Evolutionary conservation across 2,888 invertebrate species (phyloP).

Genomic region (Tubulanus polymorphus): DNA sequence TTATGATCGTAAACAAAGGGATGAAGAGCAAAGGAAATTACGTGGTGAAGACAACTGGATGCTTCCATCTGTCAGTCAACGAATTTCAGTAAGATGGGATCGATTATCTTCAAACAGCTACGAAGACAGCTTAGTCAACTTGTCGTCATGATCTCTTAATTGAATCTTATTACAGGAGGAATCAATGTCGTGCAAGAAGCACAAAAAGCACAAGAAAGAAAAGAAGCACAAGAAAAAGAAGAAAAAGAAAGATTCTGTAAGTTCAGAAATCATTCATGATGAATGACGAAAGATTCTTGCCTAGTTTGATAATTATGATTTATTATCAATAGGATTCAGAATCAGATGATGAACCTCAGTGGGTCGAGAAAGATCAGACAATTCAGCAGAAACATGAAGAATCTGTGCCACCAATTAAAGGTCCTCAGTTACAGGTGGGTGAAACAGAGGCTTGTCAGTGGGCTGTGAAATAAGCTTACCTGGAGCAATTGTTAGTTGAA

Average conservation of each 20-base stretch:
- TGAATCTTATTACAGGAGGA: no score
- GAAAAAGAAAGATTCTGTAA: slow-evolving; percentile 51
- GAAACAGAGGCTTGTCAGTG: no score
- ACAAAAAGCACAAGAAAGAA: slow-evolving; percentile 35
- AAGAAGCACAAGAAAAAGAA: slow-evolving; percentile 49
- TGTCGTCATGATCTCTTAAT: background rate
- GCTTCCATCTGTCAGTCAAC: slow-evolving; percentile 52
- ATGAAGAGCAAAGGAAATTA: slow-evolving; percentile 31
- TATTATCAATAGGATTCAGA: no score
- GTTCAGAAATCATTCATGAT: slow-evolving; percentile 12
- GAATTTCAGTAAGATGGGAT: no score
- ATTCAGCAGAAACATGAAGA: no score
- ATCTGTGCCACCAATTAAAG: no score
- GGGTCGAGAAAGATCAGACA: slow-evolving; percentile 34
- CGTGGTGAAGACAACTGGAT: slow-evolving; percentile 55
- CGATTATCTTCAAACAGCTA: no score
- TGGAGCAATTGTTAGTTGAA: no score
- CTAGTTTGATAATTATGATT: no score
- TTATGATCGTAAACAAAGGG: slow-evolving; percentile 36
- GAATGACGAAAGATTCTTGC: no score
- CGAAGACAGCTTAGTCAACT: background rate
- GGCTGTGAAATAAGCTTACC: no score
- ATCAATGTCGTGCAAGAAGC: slow-evolving; percentile 15
- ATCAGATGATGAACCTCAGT: slow-evolving; percentile 22
- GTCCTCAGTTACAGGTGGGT: no score